Conservation (phyloP, 2,888 invertebrate species). For the Drepanosiphum platanoidis region DNA sequence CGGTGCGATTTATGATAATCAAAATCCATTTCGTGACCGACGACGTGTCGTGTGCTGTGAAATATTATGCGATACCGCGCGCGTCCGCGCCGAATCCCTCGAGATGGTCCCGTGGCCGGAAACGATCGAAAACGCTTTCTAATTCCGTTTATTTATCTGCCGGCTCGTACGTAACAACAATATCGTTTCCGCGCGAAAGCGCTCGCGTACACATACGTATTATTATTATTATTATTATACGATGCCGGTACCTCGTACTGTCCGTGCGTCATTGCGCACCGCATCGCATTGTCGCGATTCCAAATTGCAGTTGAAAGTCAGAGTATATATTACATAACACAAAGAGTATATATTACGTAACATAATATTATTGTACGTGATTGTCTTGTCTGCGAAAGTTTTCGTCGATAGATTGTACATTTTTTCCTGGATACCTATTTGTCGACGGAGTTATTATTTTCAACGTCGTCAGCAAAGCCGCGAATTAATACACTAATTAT, state of each 20-base stretch:
- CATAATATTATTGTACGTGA: too few species aligned
- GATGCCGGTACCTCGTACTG: not conserved
- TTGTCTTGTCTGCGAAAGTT: too few species aligned
- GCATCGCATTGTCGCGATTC: too few species aligned
- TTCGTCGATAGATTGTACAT: too few species aligned
- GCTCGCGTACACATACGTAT: not conserved
- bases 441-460: too few species aligned
- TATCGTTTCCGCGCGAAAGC: not conserved
- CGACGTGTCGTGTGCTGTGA: not conserved
- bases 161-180: not conserved
- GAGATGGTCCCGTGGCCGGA: not conserved
- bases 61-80: not conserved
- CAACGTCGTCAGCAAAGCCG: too few species aligned
- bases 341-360: too few species aligned
- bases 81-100: not conserved
- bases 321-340: too few species aligned
- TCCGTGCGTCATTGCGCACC: not conserved
- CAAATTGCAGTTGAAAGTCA: too few species aligned
- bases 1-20: slow-evolving; percentile 51
- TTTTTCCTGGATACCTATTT: too few species aligned
- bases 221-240: too few species aligned
- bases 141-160: not conserved
- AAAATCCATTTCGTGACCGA: not conserved
- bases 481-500: too few species aligned
- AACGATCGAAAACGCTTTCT: not conserved